Conservation (phyloP, 2,113 vertebrate species). For the Oncorhynchus masou region DNA sequence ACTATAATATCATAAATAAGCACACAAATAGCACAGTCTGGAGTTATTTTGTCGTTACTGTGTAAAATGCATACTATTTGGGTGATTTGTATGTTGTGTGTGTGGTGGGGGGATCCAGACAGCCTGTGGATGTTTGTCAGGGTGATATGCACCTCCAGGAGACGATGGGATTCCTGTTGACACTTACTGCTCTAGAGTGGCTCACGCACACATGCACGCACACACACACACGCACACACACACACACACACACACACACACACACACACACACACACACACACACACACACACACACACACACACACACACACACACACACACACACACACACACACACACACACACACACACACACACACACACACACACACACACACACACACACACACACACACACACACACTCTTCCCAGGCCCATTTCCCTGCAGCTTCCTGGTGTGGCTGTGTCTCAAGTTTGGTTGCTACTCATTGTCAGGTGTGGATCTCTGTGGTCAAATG, state of each 20-base stretch:
- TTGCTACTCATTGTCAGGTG: conserved; percentile 11
- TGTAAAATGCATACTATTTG: too few relatives aligned
- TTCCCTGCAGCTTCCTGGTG: not conserved
- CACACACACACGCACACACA: not conserved
- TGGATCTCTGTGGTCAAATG: conserved; percentile 10
- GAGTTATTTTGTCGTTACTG: too few relatives aligned
- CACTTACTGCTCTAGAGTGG: conserved; percentile 9
- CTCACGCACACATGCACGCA: not conserved
- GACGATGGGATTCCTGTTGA: conserved; percentile 30
- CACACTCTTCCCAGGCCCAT: not conserved
- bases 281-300: too few relatives aligned
- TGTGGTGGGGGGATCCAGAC: not conserved
- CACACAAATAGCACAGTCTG: too few relatives aligned
- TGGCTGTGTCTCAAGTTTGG: not conserved
- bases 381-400: too few relatives aligned
- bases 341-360: too few relatives aligned
- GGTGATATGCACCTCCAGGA: not conserved
- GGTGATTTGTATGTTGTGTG: not conserved
- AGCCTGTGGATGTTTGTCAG: conserved; percentile 11
- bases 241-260: not conserved
- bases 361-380: too few relatives aligned
- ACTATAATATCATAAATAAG: too few relatives aligned
- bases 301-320: too few relatives aligned
- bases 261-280: not conserved
- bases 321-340: too few relatives aligned